Conservation (phyloP, 2,113 vertebrate species). For the Hydrolagus affinis region DNA sequence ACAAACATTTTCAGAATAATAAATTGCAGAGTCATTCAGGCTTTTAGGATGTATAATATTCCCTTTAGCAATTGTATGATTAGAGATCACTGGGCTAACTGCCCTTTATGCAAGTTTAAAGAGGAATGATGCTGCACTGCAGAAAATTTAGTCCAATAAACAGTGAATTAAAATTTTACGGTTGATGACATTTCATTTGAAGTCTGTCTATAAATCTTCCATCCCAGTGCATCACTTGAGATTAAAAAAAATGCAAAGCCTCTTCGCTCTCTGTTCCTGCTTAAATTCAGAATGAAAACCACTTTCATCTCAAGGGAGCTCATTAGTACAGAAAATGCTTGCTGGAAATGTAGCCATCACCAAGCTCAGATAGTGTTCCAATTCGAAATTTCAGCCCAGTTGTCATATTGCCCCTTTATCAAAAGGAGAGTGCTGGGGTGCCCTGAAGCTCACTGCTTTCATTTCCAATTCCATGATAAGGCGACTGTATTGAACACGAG, state of each 20-base stretch:
- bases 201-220: conserved; percentile 4
- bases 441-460: conserved; percentile 30
- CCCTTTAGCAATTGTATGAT: not conserved
- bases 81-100: not conserved
- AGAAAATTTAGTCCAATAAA: conserved; percentile 26
- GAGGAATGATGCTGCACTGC: not conserved
- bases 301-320: conserved; percentile 49
- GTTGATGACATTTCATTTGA: conserved; percentile 4
- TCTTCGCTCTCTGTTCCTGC: conserved; percentile 28
- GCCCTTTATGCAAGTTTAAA: conserved; percentile 19
- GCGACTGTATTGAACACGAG: conserved; percentile 1
- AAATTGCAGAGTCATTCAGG: not conserved
- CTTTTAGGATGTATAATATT: not conserved
- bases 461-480: conserved; percentile 3
- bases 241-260: not conserved
- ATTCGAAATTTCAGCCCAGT: not conserved
- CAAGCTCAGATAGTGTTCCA: not conserved
- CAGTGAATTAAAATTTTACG: conserved; percentile 18
- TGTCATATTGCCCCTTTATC: conserved; percentile 13
- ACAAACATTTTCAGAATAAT: conserved; percentile 9
- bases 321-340: conserved; percentile 44
- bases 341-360: conserved; percentile 15
- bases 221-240: conserved; percentile 1
- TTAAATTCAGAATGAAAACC: conserved; percentile 35
- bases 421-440: conserved; percentile 14